These are phyloP conservation scores for Lagodon rhomboides DNA, from an alignment of 2,797 vertebrate genomes.

Conservation along the genomic window DNA sequence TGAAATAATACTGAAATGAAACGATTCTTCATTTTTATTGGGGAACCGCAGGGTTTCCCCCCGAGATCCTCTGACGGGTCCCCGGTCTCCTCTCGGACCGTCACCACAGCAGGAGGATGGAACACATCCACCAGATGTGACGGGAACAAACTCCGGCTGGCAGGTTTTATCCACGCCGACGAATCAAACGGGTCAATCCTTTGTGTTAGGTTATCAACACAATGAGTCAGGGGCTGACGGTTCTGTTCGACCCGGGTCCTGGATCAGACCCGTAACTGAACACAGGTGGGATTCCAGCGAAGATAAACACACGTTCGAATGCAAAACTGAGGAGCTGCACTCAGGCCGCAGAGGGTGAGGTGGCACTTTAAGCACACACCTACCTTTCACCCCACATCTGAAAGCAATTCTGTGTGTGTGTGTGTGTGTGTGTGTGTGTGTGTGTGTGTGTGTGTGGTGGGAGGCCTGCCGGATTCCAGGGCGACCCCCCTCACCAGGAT, in stretches of 20 bases:
- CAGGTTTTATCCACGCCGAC: constrained; percentile 24
- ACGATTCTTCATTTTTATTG: constrained; percentile 69
- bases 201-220: constrained; percentile 66
- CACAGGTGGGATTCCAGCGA: constrained; percentile 53
- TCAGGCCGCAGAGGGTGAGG: constrained; percentile 48
- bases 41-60: constrained; percentile 40
- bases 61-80: constrained; percentile 57
- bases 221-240: background rate
- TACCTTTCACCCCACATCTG: constrained; percentile 82
- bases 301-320: constrained; percentile 57
- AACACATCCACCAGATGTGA: constrained; percentile 71
- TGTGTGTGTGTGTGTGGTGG: constrained; percentile 66
- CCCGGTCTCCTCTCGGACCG: constrained; percentile 54
- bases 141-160: constrained; percentile 13
- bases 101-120: constrained; percentile 39
- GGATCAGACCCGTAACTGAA: constrained; percentile 56
- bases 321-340: constrained; percentile 48
- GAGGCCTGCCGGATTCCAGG: constrained; percentile 81
- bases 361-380: constrained; percentile 53
- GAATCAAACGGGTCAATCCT: constrained; percentile 33
- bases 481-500: constrained; percentile 76
- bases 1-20: constrained; percentile 67
- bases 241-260: constrained; percentile 35
- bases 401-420: constrained; percentile 81
- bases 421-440: constrained; percentile 64